Conservation (phyloP, 1,140 invertebrate genomes). For the Riptortus pedestris region DNA sequence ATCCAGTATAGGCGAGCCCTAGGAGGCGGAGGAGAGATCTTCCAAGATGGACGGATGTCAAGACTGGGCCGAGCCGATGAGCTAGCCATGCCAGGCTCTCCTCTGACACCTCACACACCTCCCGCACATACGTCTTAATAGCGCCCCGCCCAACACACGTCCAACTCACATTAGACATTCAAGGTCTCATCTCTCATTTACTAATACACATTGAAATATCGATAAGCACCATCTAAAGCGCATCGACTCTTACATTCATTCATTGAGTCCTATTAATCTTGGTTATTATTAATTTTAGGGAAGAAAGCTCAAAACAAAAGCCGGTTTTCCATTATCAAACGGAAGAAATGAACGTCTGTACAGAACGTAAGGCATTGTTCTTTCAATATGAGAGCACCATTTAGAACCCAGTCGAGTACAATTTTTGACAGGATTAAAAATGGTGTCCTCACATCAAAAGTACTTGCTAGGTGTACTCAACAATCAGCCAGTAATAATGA, state of each 20-base stretch:
- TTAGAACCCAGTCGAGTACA: no score
- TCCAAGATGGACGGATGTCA: constrained; percentile 82
- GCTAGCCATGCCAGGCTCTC: constrained; percentile 87
- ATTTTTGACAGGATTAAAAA: no score
- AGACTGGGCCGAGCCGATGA: constrained; percentile 84
- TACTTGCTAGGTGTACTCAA: no score
- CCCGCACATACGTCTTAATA: constrained; percentile 29
- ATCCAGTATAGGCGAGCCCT: constrained; percentile 81
- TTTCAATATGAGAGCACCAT: no score
- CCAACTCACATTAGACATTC: constrained; percentile 8
- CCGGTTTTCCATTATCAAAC: no score
- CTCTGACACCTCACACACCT: constrained; percentile 79
- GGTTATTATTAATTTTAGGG: no score
- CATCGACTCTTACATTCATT: not conserved
- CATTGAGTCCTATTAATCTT: constrained; percentile 7
- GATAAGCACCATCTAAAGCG: not conserved
- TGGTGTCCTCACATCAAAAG: no score
- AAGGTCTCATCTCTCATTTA: not conserved
- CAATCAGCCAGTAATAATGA: no score
- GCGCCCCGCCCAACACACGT: constrained; percentile 4
- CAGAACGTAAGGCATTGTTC: no score
- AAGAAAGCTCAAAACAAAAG: no score
- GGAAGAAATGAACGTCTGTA: no score
- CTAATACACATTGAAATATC: no score
- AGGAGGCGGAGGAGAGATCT: constrained; percentile 87